Evolutionary conservation across 2,113 vertebrate species (phyloP), one percentile per base, ranked within the genome.

Genomic region (Hippocampus abdominalis): DNA sequence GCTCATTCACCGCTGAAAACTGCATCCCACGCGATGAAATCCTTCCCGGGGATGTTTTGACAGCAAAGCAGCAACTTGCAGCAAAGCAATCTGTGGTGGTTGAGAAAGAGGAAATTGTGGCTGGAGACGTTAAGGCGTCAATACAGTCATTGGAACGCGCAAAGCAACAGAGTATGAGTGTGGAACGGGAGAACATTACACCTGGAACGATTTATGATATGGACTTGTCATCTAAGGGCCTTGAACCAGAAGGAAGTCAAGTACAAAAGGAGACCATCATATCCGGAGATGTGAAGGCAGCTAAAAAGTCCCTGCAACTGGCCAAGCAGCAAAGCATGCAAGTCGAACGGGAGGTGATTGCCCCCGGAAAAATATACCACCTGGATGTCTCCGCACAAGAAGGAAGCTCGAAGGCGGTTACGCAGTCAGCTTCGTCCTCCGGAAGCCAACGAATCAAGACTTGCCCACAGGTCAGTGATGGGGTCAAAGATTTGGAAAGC

Each of bases 401-500:
- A 90, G 95, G 87, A 66, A 88, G 10, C 90, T 93, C 88, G 78
- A 90, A 0, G 53, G 89, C 3, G 88, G 90, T 1, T 86, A 91
- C 18, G 90, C 94, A 78, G 86, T 91, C 84, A 13, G 87, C 86
- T 46, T 88, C 85, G 59, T 86, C 88, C 66, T 81, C 87, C 79
- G 85, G 91, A 81, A 75, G 82, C 65, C 89, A 89, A 81, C 82
- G 84, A 87, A 81, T 78, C 76, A 90, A 90, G 65, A 89, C 90
- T 86, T 90, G 88, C 84, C 80, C 89, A 94, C 95, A 98, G 96
- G 96, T 98, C 94, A 98, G 96, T 98, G 91, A 90, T 86, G 85
- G 93, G 74, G 85, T 91, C 82, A 91, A 89, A 86, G 79, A 81
- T 83, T 89, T 87, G 77, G 89, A 81, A 82, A 83, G 75, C 80